Base-by-base conservation (phyloP, 2,797 vertebrate genomes). In the Enteromius fasciolatus region DNA sequence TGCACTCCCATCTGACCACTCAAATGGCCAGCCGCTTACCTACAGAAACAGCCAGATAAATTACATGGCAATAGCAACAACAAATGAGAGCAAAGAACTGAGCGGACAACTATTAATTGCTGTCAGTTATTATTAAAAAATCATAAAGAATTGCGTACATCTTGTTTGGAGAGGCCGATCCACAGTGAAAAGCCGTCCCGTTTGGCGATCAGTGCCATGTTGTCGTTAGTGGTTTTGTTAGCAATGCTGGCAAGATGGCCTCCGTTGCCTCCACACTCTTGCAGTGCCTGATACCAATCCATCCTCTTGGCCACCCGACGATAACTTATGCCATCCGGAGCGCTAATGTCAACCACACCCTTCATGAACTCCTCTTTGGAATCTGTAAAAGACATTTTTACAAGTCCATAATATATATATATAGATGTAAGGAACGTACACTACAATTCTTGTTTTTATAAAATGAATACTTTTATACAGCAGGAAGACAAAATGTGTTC, bases 1-100 rank as follows among this genome's bases (percentile, higher is more conserved):
- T 0, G 11, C 17, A 0, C 95, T 97, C 80, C 97, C 97, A 76
- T 99, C 98, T 4, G 98, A 98, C 98, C 98, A 99, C 88, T 98
- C 97, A 69, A 94, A 96, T 84, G 84, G 88, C 28, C 92, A 89
- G 78, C 91, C 88, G 5, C 70, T 92, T 52, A 89, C 93, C 97
- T 98, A 89, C 75, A 77, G 0, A 4, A 52, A 82, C 18, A 77
- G n/a, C 0, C 25, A 57, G 36, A 39, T 5, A 20, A 31, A 57
- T 33, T 18, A 31, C n/a, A 61, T 39, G 25, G 28, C 59, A n/a
- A 31, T 5, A 11, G 23, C 1, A 77, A 6, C n/a, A 44, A 77
- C 11, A 41, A 41, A 41, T 46, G 3, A 73, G 18, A 54, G 48
- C 0, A 14, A 33, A 50, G 4, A 5, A 3, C 9, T 52, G 1